These are phyloP conservation scores for Silurus meridionalis DNA, from an alignment of 2,113 vertebrate species.

Conservation along the genomic window DNA sequence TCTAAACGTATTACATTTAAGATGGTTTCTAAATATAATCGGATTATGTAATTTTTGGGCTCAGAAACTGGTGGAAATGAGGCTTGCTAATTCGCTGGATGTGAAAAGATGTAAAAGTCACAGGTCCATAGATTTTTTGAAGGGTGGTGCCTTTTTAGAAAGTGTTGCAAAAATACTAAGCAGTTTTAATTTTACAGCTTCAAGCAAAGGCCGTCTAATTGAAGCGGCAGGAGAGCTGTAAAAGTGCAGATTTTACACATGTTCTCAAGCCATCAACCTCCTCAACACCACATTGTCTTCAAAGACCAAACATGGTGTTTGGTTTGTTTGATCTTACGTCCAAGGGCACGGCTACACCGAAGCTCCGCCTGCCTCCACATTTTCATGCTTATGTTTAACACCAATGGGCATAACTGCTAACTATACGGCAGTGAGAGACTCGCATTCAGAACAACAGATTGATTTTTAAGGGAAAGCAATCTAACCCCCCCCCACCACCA, in stretches of 20 bases:
- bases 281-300: conserved; percentile 6
- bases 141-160: not conserved
- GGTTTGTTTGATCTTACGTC: conserved; percentile 37
- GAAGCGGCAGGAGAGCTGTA: conserved; percentile 24
- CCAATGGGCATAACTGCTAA: not conserved
- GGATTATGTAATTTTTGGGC: not conserved
- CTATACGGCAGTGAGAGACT: not conserved
- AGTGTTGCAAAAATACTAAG: conserved; percentile 21
- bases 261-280: conserved; percentile 24
- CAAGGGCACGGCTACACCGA: conserved; percentile 12
- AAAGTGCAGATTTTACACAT: conserved; percentile 36
- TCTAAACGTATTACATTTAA: too few relatives aligned
- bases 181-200: conserved; percentile 24
- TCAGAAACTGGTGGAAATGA: not conserved
- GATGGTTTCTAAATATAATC: not conserved
- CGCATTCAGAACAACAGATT: not conserved
- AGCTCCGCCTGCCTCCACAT: conserved; percentile 16
- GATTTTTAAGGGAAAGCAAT: too few relatives aligned
- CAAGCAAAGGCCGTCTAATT: conserved; percentile 19
- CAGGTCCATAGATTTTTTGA: not conserved
- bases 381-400: not conserved
- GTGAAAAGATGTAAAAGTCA: not conserved
- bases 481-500: not conserved
- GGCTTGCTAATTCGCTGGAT: not conserved
- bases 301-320: conserved; percentile 34